Conservation (phyloP, 2,888 invertebrate species). For the Tetragnatha montana region DNA sequence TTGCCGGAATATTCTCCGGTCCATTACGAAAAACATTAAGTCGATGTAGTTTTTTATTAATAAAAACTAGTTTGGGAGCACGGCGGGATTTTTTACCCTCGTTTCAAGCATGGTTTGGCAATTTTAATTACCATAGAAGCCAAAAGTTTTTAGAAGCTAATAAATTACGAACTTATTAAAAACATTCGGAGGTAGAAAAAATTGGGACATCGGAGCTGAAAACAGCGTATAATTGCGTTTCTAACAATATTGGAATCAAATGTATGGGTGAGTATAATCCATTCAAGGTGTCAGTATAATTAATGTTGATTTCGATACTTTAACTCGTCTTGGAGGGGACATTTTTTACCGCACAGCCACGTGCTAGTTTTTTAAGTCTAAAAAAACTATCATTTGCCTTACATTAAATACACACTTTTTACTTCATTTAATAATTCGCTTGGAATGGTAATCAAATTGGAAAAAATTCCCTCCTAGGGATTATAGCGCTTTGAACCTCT, state of each 20-base stretch:
- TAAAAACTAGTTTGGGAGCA: slow-evolving; percentile 49
- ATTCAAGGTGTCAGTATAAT: slow-evolving; percentile 53
- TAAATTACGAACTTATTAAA: slow-evolving; percentile 62
- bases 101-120: slow-evolving; percentile 61
- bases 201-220: slow-evolving; percentile 21
- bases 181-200: slow-evolving; percentile 42
- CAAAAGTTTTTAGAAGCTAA: slow-evolving; percentile 67
- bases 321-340: slow-evolving; percentile 13
- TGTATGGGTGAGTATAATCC: slow-evolving; percentile 47
- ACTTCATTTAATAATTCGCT: slow-evolving; percentile 67
- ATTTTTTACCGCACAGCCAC: slow-evolving; percentile 18
- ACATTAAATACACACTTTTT: slow-evolving; percentile 62
- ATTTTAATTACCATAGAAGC: slow-evolving; percentile 69
- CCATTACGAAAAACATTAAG: slow-evolving; percentile 70
- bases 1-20: slow-evolving; percentile 59
- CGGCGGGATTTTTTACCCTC: slow-evolving; percentile 27
- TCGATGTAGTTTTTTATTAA: slow-evolving; percentile 54
- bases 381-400: slow-evolving; percentile 53
- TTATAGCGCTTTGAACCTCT: background rate
- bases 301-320: slow-evolving; percentile 60
- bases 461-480: slow-evolving; percentile 27
- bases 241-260: slow-evolving; percentile 64
- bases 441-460: slow-evolving; percentile 65
- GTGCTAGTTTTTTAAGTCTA: slow-evolving; percentile 37
- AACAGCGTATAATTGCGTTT: slow-evolving; percentile 65